Percentiles rank a stretch among this genome's conserved stretches.
These are phyloP conservation scores for Lipophrys pholis DNA, from an alignment of 2,113 vertebrate species.

Conservation along the genomic window DNA sequence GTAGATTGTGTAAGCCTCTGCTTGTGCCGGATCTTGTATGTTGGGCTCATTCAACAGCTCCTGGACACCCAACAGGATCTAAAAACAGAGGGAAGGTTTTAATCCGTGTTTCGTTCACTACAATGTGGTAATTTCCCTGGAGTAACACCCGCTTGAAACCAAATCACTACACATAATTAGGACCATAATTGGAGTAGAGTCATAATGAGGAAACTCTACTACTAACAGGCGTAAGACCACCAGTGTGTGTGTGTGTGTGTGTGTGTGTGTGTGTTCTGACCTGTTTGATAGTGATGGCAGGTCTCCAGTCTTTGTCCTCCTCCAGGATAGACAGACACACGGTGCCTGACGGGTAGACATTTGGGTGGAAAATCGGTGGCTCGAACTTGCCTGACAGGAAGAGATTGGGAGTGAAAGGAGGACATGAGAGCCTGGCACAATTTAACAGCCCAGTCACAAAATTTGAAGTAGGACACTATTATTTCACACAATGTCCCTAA, in stretches of 20 bases:
- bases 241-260: too few species aligned
- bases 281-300: constrained; percentile 99
- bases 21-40: constrained; percentile 86
- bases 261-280: constrained; percentile 14
- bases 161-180: not conserved
- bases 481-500: too few species aligned
- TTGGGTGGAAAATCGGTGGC: constrained; percentile 97
- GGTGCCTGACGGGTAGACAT: constrained; percentile 97
- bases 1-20: constrained; percentile 86
- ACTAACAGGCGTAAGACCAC: too few species aligned
- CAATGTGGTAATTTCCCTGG: not conserved
- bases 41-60: constrained; percentile 86
- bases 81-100: constrained; percentile 22
- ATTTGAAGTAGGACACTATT: not conserved
- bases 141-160: too few species aligned
- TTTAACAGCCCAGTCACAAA: not conserved
- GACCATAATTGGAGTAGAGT: too few species aligned
- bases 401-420: not conserved
- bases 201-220: too few species aligned
- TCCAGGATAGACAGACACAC: constrained; percentile 98
- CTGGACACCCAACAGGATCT: constrained; percentile 85
- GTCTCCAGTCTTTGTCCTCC: constrained; percentile 99
- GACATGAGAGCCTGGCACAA: not conserved
- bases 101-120: constrained; percentile 2
- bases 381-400: constrained; percentile 94